Conservation (phyloP, 2,113 vertebrate genomes). For the Entomyzon cyanotis region DNA sequence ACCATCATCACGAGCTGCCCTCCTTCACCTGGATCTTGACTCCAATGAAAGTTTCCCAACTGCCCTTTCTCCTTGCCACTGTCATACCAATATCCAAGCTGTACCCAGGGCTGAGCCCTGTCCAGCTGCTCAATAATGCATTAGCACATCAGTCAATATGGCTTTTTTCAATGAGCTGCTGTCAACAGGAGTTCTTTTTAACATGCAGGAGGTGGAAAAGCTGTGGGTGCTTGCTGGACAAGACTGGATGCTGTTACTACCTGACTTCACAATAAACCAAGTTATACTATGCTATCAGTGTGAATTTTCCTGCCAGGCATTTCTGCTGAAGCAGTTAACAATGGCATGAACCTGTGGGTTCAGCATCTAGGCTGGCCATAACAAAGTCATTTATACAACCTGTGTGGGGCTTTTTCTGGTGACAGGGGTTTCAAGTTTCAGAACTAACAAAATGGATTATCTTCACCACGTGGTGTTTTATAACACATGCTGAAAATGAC, state of each 20-base stretch:
- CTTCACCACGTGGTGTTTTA: not conserved
- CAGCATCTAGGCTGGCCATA: not conserved
- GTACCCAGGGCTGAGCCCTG: not conserved
- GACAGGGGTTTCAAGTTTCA: not conserved
- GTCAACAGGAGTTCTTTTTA: not conserved
- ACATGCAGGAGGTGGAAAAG: not conserved
- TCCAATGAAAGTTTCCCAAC: not conserved
- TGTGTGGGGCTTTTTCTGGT: not conserved
- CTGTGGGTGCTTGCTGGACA: not conserved
- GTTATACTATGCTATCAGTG: not conserved
- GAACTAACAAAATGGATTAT: not conserved
- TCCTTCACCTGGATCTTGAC: not conserved
- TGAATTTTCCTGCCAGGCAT: not conserved
- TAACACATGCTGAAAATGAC: not conserved
- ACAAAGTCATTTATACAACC: not conserved
- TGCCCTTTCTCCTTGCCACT: not conserved
- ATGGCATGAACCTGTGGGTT: not conserved
- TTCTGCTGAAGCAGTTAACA: not conserved
- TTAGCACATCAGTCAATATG: not conserved
- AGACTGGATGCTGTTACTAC: not conserved
- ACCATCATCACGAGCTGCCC: rapidly evolving
- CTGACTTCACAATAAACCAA: not conserved
- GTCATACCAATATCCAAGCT: not conserved
- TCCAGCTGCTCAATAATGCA: not conserved
- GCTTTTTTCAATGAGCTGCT: not conserved